phyloP scores from a whole-genome alignment of 2,888 invertebrate species.

The Lithophane leautieri region DNA sequence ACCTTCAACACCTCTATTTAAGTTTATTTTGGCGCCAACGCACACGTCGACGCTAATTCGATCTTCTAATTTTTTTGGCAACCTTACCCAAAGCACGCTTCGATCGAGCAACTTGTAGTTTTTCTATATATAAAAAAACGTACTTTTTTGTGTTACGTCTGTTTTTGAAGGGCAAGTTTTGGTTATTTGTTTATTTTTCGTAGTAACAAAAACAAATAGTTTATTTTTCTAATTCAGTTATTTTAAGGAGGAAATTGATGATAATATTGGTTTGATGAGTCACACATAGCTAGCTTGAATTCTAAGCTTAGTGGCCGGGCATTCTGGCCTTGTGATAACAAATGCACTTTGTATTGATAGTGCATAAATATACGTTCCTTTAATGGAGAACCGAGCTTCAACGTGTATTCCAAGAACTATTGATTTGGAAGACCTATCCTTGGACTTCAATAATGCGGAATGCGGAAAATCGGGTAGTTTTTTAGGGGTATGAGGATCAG shows the following conservation, averaged over 20 bases:
- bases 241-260: conserved; percentile 3
- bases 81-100: conserved; percentile 52
- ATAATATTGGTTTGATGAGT: conserved; percentile 25
- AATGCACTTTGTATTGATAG: conserved; percentile 46
- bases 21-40: conserved; percentile 77
- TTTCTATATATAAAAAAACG: conserved; percentile 41
- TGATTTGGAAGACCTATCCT: conserved; percentile 28
- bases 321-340: conserved; percentile 39
- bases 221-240: conserved; percentile 19
- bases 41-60: conserved; percentile 68
- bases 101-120: conserved; percentile 45
- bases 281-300: conserved; percentile 24
- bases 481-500: no score
- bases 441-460: conserved; percentile 34
- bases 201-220: conserved; percentile 15
- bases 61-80: conserved; percentile 70
- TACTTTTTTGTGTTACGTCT: conserved; percentile 38
- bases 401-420: conserved; percentile 33
- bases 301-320: conserved; percentile 15
- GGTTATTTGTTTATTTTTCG: conserved; percentile 39
- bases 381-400: conserved; percentile 12
- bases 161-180: conserved; percentile 35
- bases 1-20: conserved; percentile 70
- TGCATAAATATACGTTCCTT: conserved; percentile 25
- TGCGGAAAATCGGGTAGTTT: conserved; percentile 22